Conservation (phyloP, 2,888 invertebrate species). For the Autographa pulchrina region DNA sequence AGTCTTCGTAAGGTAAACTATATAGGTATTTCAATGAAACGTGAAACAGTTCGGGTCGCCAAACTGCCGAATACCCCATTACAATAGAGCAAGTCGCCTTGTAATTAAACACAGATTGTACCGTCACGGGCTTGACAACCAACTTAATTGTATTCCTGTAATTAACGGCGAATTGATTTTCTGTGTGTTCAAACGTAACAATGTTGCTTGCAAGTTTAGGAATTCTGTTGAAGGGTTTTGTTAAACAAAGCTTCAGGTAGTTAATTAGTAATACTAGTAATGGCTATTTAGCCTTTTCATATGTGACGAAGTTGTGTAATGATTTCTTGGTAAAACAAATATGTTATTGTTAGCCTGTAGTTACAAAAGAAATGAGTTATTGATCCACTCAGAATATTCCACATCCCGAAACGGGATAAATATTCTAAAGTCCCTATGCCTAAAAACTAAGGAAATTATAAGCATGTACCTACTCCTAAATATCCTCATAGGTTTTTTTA, state of each 20-base stretch:
- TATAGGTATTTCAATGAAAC: background rate
- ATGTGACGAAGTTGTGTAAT: too few species aligned
- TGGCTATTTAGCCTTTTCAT: background rate
- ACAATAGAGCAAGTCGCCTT: slow-evolving; percentile 44
- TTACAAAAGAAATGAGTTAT: too few species aligned
- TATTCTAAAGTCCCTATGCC: too few species aligned
- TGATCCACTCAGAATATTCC: too few species aligned
- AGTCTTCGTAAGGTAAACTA: background rate
- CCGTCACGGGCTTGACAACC: slow-evolving; percentile 64
- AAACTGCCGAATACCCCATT: slow-evolving; percentile 36
- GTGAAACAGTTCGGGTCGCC: background rate
- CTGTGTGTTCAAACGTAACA: background rate
- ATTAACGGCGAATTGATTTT: slow-evolving; percentile 68
- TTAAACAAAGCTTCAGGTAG: background rate
- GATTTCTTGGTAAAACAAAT: too few species aligned
- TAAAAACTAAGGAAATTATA: too few species aligned
- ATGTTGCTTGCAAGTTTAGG: background rate
- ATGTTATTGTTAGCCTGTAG: too few species aligned
- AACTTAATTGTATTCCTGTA: slow-evolving; percentile 66
- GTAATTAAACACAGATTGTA: slow-evolving; percentile 65
- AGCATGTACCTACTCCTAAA: too few species aligned
- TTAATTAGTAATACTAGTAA: background rate
- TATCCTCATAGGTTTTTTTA: background rate
- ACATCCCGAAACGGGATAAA: too few species aligned
- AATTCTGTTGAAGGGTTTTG: background rate